These are phyloP conservation scores for Neosalanx taihuensis DNA, from an alignment of 2,797 vertebrate genomes.

Conservation along the genomic window DNA sequence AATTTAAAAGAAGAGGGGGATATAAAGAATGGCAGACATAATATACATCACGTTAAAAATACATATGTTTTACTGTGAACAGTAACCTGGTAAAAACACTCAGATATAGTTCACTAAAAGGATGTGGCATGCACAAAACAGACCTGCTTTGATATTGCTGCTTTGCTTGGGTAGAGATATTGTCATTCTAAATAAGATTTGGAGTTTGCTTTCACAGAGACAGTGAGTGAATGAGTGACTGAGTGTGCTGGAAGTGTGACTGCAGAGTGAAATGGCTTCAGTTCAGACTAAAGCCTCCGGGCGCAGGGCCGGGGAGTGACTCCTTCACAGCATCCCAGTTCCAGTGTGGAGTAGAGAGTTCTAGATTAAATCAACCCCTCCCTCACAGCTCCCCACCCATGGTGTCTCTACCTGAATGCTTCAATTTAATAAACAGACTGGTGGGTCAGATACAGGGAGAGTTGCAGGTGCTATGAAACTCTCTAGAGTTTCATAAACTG, in stretches of 20 bases:
- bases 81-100: not conserved
- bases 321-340: constrained; percentile 13
- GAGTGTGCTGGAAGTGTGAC: not conserved
- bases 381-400: not conserved
- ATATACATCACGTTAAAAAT: not conserved
- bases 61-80: not conserved
- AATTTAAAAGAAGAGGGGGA: too few species aligned
- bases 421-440: constrained; percentile 29
- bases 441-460: not conserved
- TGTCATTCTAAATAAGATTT: constrained; percentile 18
- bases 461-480: constrained; percentile 14
- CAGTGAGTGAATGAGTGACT: not conserved
- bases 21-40: not conserved
- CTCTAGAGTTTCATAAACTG: constrained; percentile 15
- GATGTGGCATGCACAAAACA: not conserved
- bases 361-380: constrained; percentile 28
- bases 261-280: constrained; percentile 7
- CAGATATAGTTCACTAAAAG: not conserved
- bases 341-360: constrained; percentile 11
- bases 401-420: constrained; percentile 16
- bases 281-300: constrained; percentile 23
- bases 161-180: not conserved
- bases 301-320: constrained; percentile 14
- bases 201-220: not conserved
- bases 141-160: not conserved